phyloP scores from a whole-genome alignment of 2,113 vertebrate species.

The Mormoops blainvillei region DNA sequence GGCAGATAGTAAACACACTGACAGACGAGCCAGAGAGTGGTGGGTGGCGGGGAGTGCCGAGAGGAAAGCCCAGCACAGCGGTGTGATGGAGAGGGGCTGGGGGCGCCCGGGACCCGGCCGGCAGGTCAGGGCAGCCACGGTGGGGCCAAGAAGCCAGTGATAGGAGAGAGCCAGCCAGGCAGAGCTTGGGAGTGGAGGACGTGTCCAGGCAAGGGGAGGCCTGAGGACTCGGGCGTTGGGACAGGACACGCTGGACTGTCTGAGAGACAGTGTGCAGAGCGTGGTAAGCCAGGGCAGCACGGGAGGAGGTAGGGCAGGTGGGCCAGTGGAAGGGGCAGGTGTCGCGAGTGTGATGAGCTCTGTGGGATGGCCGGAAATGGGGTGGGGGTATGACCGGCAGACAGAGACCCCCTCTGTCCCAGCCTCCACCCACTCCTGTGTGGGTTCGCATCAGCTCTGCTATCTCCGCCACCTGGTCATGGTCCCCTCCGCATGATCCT shows the following conservation, averaged over 20 bases:
- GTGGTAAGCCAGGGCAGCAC: not conserved
- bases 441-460: not conserved
- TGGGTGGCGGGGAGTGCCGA: not conserved
- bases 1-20: not conserved
- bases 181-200: not conserved
- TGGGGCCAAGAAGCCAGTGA: not conserved
- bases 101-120: not conserved
- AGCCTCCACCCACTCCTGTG: not conserved
- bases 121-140: not conserved
- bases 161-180: not conserved
- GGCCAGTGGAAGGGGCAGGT: fast-evolving
- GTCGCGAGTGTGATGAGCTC: not conserved
- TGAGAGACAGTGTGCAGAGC: not conserved
- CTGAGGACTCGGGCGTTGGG: not conserved
- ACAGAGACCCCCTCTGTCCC: too few relatives aligned
- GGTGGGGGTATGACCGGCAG: not conserved
- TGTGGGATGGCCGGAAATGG: not conserved
- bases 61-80: not conserved
- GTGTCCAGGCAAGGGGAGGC: not conserved
- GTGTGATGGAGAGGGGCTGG: too few relatives aligned
- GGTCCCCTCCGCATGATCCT: fast-evolving
- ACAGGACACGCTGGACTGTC: not conserved
- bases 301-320: not conserved
- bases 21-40: not conserved
- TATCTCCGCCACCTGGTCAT: fast-evolving